Conservation (phyloP, 2,113 vertebrate genomes). For the Ciconia boyciana region DNA sequence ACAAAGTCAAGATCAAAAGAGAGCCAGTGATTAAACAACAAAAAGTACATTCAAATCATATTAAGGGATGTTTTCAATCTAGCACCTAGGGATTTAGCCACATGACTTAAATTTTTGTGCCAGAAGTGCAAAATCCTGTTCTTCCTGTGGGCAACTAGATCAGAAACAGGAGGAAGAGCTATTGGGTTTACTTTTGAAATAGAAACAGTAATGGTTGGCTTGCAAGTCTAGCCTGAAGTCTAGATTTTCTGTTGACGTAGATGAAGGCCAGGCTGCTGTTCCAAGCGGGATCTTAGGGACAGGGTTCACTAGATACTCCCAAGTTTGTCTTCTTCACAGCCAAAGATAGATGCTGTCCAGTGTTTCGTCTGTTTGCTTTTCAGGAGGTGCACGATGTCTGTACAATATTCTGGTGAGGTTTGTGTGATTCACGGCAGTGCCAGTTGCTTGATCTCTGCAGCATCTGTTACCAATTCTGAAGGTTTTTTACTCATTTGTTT, state of each 20-base stretch:
- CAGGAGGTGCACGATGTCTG: background rate
- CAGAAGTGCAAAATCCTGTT: background rate
- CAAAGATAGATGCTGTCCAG: background rate
- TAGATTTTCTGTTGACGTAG: background rate
- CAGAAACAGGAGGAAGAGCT: background rate
- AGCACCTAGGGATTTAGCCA: slow-evolving; percentile 1
- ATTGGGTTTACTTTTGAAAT: background rate
- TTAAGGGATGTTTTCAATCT: slow-evolving; percentile 1
- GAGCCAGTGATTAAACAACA: background rate
- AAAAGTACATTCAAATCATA: background rate
- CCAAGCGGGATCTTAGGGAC: background rate
- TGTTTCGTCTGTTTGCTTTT: background rate
- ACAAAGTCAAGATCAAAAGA: slow-evolving; percentile 16
- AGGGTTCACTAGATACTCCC: background rate
- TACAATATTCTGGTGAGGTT: background rate
- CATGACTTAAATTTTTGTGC: background rate
- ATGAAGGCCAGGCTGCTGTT: background rate
- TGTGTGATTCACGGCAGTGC: fast-evolving
- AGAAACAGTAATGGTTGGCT: background rate
- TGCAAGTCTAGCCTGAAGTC: background rate
- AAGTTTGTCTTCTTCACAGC: background rate
- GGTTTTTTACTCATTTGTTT: background rate
- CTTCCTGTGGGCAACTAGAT: background rate
- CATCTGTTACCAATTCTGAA: background rate
- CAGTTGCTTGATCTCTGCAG: background rate